Base-by-base conservation (phyloP, 2,797 vertebrate genomes). In the Phataginus tricuspis region DNA sequence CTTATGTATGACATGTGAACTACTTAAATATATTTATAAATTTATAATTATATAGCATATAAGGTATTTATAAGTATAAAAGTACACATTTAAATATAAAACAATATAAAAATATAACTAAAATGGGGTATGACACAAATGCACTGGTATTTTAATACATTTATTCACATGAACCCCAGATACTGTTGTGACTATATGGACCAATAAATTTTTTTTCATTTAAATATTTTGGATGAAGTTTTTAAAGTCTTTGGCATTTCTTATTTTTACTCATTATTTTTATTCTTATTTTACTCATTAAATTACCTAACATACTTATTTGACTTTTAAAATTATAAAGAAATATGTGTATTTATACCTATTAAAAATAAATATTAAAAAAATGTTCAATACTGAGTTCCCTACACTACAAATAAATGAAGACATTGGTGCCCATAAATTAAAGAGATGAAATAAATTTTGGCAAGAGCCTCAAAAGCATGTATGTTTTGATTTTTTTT, bases 171-270 rank as follows among this genome's bases (percentile, higher is more conserved):
- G 37, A 82, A 68, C 4, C 13, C 59, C 31, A 57, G 78, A 74
- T 59, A 75, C 25, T 64, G 23, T 13, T 72, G 23, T 83, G 39
- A 92, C 78, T 59, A 69, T 78, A 92, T 69, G 77, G n/a, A 83
- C 59, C 68, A 45, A 75, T 49, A 94, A 66, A 83, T 57, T 4
- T 19, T 66, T 63, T 83, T 88, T 57, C 55, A 71, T 25, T 71
- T 86, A 93, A 86, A 93, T 75, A 75, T 82, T 83, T 66, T 88
- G 66, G 21, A 87, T 49, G 53, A 68, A 59, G 57, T 83, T 83
- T 83, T 83, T 68, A 66, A 89, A 61, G 34, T 29, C 42, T 94
- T 63, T 79, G 34, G 39, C 13, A 86, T 86, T 64, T 71, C 71
- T 85, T 55, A 53, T 16, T 80, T 78, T 78, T 90, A 90, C 34